Percentiles rank a stretch among this genome's conserved stretches.
phyloP scores from a whole-genome alignment of 1,140 invertebrate genomes.

The Drosophila littoralis region DNA sequence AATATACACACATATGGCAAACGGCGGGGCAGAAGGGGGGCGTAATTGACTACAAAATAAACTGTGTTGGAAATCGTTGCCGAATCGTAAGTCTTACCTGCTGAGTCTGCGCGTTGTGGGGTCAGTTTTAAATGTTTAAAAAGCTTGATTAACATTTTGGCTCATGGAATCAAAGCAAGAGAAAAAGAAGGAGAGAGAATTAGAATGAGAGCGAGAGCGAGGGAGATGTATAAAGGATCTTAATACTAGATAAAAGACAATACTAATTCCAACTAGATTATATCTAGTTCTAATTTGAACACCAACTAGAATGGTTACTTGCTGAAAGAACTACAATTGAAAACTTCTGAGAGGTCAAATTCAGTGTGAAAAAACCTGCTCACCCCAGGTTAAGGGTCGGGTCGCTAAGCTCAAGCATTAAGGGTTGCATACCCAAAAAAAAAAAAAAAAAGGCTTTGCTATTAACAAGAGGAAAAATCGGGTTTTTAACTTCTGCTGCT shows the following conservation, averaged over 20 bases:
- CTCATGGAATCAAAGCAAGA: not conserved
- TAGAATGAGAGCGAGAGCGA: not conserved
- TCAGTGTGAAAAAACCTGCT: not conserved
- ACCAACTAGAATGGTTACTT: not conserved
- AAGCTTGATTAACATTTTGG: not conserved
- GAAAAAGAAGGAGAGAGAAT: not conserved
- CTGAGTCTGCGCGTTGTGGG: slow-evolving; percentile 14
- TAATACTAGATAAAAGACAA: not conserved
- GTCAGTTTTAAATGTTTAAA: not conserved
- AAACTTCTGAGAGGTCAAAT: not conserved
- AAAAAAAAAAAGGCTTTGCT: not conserved
- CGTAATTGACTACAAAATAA: no score
- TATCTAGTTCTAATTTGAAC: not conserved
- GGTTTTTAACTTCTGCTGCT: not conserved
- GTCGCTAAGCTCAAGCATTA: not conserved
- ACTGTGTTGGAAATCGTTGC: not conserved
- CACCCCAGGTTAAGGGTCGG: not conserved
- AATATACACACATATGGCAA: not conserved
- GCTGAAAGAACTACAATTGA: not conserved
- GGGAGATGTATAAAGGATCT: not conserved
- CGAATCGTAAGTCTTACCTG: not conserved
- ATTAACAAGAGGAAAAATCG: not conserved
- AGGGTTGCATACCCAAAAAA: not conserved
- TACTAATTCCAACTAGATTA: not conserved
- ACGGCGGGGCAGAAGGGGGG: not conserved